Conservation (phyloP, 2,113 vertebrate species). For the Cyphomyrus discorhynchus region DNA sequence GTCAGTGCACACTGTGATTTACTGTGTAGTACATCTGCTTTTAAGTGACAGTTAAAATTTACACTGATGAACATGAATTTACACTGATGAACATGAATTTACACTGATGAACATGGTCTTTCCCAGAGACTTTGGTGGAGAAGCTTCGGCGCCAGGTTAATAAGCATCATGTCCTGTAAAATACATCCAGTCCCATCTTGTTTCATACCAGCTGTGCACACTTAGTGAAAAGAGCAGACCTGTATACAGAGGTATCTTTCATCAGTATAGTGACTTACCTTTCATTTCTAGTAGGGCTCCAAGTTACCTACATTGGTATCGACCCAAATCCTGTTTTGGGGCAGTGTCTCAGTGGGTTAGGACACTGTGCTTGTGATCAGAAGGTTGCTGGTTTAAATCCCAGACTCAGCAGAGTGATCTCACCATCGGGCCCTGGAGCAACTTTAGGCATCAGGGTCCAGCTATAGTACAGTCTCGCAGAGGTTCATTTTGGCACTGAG, state of each 20-base stretch:
- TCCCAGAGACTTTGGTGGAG: not conserved
- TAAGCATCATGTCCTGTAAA: not conserved
- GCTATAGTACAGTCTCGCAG: not conserved
- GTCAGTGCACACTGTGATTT: not conserved
- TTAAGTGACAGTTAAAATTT: not conserved
- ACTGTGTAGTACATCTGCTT: not conserved
- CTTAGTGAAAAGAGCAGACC: not conserved
- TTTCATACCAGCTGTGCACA: not conserved
- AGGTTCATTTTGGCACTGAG: not conserved
- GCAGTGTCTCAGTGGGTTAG: not conserved
- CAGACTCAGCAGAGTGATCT: not conserved
- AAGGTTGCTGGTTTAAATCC: not conserved
- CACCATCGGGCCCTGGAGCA: not conserved
- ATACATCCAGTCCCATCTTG: not conserved
- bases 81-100: not conserved
- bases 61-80: not conserved
- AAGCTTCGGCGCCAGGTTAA: not conserved
- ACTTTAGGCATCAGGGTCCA: not conserved
- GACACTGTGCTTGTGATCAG: not conserved
- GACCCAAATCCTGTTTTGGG: not conserved
- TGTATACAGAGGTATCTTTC: not conserved
- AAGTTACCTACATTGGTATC: not conserved
- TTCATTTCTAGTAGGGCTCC: not conserved
- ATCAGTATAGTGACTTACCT: not conserved
- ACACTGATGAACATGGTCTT: not conserved